Base-by-base conservation (phyloP, 2,113 vertebrate species). In the Malurus cyaneus region DNA sequence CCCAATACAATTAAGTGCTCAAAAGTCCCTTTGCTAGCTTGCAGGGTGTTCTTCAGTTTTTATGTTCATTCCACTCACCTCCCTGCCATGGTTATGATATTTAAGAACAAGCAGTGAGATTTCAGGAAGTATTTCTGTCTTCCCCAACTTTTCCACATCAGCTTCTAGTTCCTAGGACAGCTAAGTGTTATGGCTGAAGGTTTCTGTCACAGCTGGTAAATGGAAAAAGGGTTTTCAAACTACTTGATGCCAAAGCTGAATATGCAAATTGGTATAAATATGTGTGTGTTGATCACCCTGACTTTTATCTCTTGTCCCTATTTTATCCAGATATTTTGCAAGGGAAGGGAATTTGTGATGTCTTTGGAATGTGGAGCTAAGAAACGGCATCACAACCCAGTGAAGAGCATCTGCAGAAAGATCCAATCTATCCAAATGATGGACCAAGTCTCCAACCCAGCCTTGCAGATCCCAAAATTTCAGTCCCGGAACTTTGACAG, bases 341-440 rank as follows among this genome's bases (percentile, higher is more conserved):
- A 41, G 17, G 49, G 11, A 25, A 34, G 15, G 20, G 28, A 46
- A 21, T 62, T 53, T 21, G 19, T 11, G 23, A 97, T 96, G 97
- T 41, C 93, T 67, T 88, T 50, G 12, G 57, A 56, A 16, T 21
- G 41, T 3, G 73, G 97, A 50, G 74, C n/a, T 54, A 12, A 88
- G 7, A 93, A 96, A 23, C 98, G 97, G 24, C 97, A 97, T 12
- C 98, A 98, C 94, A 99, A 99, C 89, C 99, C 99, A 0, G 98
- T 99, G 88, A 98, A 99, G 95, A 99, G 99, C 95, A 99, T 99
- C 82, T 98, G 98, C 93, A 98, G 98, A 79, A 99, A 99, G 91
- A 97, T 99, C 67, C 98, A 97, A 96, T 98, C 98, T 50, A 99
- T 99, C 54, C 98, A 98, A 83, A 98, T 98, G 97, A 97, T 98